Evolutionary conservation across 2,113 vertebrate species (phyloP).

Genomic region (Danionella cerebrum): DNA sequence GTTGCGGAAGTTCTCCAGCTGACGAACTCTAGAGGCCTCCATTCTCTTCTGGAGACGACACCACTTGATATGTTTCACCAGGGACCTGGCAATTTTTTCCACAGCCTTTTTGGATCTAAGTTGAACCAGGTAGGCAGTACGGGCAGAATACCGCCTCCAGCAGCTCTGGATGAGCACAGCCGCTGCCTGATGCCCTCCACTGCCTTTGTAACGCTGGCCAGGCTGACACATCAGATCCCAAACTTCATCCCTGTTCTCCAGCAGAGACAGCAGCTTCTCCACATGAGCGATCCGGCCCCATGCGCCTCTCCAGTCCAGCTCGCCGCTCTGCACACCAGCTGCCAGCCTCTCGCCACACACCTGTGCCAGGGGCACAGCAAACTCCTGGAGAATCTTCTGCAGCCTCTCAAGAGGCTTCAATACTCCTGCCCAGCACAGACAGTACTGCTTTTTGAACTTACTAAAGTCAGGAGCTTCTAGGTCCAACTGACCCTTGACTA

Average conservation of each 20-base stretch:
- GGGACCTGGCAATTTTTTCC: constrained; percentile 62
- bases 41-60: constrained; percentile 57
- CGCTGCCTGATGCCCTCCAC: constrained; percentile 55
- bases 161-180: constrained; percentile 64
- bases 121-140: constrained; percentile 47
- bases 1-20: constrained; percentile 76
- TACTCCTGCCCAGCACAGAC: constrained; percentile 59
- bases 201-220: constrained; percentile 73
- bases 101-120: constrained; percentile 67
- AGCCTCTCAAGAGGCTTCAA: constrained; percentile 54
- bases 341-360: constrained; percentile 54
- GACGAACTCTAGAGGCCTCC: constrained; percentile 64
- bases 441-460: constrained; percentile 63
- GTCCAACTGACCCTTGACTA: constrained; percentile 59
- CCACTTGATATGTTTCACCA: constrained; percentile 61
- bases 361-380: constrained; percentile 62
- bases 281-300: not conserved
- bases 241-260: constrained; percentile 62
- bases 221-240: constrained; percentile 48
- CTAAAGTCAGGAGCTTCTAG: constrained; percentile 55
- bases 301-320: constrained; percentile 41
- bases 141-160: constrained; percentile 61
- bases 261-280: constrained; percentile 55
- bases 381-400: constrained; percentile 63
- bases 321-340: constrained; percentile 47